phyloP scores from a whole-genome alignment of 2,888 invertebrate genomes.

The Nasonia oneida region DNA sequence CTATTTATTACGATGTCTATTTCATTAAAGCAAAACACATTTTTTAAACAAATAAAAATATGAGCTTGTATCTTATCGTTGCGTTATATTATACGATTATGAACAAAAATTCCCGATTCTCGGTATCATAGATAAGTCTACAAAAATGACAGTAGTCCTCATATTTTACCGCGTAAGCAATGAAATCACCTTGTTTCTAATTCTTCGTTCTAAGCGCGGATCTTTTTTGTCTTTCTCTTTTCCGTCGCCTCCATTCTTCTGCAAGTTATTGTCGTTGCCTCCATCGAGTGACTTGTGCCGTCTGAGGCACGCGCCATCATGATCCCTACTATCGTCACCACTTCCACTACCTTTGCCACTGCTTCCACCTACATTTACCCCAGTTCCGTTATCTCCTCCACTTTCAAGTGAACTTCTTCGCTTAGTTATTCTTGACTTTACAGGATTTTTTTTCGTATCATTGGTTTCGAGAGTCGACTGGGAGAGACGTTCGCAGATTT shows the following conservation, averaged over 20 bases:
- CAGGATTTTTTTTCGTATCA: conserved; percentile 39
- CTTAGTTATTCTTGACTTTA: conserved; percentile 67
- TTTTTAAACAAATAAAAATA: neutral
- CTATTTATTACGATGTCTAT: neutral
- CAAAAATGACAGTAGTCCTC: neutral
- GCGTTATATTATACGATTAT: neutral
- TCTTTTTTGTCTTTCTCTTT: conserved; percentile 82
- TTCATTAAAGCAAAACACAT: neutral
- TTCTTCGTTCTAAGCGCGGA: conserved; percentile 83
- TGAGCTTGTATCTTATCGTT: neutral
- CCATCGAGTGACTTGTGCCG: conserved; percentile 83
- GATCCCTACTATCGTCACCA: conserved; percentile 70
- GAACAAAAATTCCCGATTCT: neutral
- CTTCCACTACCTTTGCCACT: conserved; percentile 60
- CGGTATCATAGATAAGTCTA: neutral
- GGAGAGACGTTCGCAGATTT: conserved; percentile 38
- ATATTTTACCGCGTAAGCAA: neutral
- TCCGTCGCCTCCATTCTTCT: conserved; percentile 81
- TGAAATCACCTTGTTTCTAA: conserved; percentile 83
- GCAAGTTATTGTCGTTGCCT: conserved; percentile 80
- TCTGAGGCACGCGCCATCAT: conserved; percentile 78
- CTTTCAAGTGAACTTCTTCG: conserved; percentile 77
- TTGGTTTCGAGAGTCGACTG: neutral
- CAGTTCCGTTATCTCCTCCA: conserved; percentile 72
- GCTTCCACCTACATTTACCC: conserved; percentile 29